Conservation (phyloP, 2,888 invertebrate species). For the Eustalomyia histrio region DNA sequence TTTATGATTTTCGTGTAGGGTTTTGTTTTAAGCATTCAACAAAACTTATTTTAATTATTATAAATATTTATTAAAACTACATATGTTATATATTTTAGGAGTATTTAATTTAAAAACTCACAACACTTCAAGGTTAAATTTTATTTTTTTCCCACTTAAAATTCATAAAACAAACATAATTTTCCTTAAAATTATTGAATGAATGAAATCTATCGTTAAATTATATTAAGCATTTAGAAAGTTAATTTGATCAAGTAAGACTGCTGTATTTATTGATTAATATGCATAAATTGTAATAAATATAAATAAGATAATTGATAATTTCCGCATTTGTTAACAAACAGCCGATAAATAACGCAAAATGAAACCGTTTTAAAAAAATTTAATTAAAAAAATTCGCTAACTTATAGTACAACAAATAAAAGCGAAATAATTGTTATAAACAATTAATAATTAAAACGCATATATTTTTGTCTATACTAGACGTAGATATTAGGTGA, state of each 20-base stretch:
- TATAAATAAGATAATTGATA: conserved; percentile 63
- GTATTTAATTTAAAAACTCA: background rate
- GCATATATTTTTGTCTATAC: conserved; percentile 36
- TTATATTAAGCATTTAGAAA: background rate
- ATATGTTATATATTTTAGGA: too few relatives aligned
- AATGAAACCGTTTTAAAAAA: conserved; percentile 34
- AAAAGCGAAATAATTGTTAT: conserved; percentile 15
- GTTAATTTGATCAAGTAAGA: too few relatives aligned
- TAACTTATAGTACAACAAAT: conserved; percentile 36
- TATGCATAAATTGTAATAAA: conserved; percentile 63
- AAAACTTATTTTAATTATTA: too few relatives aligned
- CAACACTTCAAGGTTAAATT: background rate
- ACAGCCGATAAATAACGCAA: conserved; percentile 40
- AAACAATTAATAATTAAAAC: conserved; percentile 57
- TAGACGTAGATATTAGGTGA: too few relatives aligned
- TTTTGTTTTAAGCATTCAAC: background rate
- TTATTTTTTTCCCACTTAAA: background rate
- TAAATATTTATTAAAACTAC: too few relatives aligned
- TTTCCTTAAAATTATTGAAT: background rate
- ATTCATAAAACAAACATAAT: background rate
- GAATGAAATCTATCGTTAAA: background rate
- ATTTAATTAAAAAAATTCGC: conserved; percentile 36
- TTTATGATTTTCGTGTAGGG: background rate
- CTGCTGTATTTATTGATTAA: conserved; percentile 53
- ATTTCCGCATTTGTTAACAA: conserved; percentile 61